phyloP scores from a whole-genome alignment of 2,888 invertebrate species.

The Chymomyza procnemis region DNA sequence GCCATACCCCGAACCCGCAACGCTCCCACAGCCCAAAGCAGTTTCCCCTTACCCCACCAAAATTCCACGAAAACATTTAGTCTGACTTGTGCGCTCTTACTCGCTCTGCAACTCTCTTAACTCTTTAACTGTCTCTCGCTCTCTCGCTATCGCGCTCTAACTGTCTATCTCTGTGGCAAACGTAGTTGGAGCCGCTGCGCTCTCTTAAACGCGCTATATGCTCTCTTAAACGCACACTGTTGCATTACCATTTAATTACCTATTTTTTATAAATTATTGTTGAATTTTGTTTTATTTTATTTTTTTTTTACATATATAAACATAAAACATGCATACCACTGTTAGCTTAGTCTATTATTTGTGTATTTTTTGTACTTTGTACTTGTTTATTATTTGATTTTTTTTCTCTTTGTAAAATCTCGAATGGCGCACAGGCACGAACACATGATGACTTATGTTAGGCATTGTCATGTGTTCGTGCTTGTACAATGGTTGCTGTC shows the following conservation, averaged over 20 bases:
- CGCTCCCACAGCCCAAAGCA: not conserved
- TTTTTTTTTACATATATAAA: constrained; percentile 35
- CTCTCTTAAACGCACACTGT: constrained; percentile 25
- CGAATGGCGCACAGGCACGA: constrained; percentile 2
- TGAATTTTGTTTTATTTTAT: constrained; percentile 68
- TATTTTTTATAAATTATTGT: constrained; percentile 72
- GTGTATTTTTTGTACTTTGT: constrained; percentile 33
- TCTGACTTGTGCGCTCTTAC: constrained; percentile 28
- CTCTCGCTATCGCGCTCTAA: constrained; percentile 10
- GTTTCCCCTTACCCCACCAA: not conserved
- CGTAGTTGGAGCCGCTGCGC: constrained; percentile 18
- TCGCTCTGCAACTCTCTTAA: not conserved
- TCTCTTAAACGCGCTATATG: constrained; percentile 18
- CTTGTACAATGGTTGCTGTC: not conserved
- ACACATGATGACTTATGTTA: not conserved
- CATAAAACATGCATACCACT: constrained; percentile 34
- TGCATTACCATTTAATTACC: constrained; percentile 5
- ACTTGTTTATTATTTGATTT: constrained; percentile 37
- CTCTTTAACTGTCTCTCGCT: not conserved
- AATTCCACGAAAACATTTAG: constrained; percentile 10
- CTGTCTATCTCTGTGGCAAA: constrained; percentile 6
- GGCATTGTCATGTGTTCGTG: constrained; percentile 1
- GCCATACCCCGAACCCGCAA: not conserved
- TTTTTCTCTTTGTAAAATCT: constrained; percentile 30
- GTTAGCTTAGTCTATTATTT: constrained; percentile 36